Evolutionary conservation across 2,113 vertebrate species (phyloP).

Genomic region (Aphelocoma coerulescens): DNA sequence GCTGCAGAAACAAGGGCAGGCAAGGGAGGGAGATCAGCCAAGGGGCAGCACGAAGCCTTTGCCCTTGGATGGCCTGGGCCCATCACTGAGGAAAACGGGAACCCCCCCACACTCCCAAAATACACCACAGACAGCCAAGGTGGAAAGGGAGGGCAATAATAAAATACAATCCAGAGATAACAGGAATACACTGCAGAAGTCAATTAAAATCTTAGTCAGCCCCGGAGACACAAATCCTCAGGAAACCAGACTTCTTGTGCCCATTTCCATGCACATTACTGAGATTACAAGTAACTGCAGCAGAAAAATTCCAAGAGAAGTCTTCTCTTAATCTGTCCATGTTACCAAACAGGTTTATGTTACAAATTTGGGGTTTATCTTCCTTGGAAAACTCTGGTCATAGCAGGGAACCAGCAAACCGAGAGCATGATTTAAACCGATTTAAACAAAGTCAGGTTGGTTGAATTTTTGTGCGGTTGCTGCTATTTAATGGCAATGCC

Average conservation of each 20-base stretch:
- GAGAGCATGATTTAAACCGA: background rate
- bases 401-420: background rate
- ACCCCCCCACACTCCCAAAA: background rate
- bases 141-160: background rate
- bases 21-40: background rate
- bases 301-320: background rate
- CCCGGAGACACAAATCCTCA: background rate
- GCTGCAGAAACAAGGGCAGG: background rate
- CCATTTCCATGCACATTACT: background rate
- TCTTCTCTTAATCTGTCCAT: background rate
- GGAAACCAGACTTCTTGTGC: background rate
- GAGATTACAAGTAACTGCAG: background rate
- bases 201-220: background rate
- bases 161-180: background rate
- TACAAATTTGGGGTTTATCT: background rate
- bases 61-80: background rate
- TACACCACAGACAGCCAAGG: background rate
- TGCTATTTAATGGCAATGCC: background rate
- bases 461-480: background rate
- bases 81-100: rapidly evolving
- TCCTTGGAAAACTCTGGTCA: background rate
- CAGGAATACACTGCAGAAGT: background rate
- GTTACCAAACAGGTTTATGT: background rate
- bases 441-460: background rate
- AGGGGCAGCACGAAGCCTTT: rapidly evolving